phyloP scores from a whole-genome alignment of 2,888 invertebrate genomes.

The Aromia moschata region DNA sequence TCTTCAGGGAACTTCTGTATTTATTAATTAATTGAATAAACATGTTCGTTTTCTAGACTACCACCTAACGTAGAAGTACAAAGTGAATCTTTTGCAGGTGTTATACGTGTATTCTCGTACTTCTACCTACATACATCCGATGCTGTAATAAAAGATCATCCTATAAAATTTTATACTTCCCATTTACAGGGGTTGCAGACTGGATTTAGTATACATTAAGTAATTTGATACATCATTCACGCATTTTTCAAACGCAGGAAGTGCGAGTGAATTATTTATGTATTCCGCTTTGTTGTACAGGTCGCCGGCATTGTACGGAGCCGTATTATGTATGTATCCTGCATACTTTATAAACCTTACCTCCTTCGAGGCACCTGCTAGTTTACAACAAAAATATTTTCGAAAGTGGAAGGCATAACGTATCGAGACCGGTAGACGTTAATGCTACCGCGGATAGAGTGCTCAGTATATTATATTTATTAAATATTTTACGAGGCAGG shows the following conservation, averaged over 20 bases:
- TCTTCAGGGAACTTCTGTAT: too few species aligned
- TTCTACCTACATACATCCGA: too few species aligned
- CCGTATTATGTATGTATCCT: slow-evolving; percentile 28
- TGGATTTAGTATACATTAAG: slow-evolving; percentile 31
- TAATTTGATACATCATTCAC: slow-evolving; percentile 51
- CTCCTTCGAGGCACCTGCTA: slow-evolving; percentile 20
- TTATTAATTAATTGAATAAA: too few species aligned
- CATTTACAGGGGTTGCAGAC: slow-evolving; percentile 18
- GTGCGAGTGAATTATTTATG: slow-evolving; percentile 51
- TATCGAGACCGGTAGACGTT: background rate
- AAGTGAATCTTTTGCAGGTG: too few species aligned
- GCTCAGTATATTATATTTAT: background rate
- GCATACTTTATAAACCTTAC: slow-evolving; percentile 38
- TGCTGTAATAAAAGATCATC: too few species aligned
- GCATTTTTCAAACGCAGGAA: slow-evolving; percentile 52
- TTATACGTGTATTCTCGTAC: too few species aligned
- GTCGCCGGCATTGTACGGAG: slow-evolving; percentile 28
- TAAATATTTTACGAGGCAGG: background rate
- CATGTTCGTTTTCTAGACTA: too few species aligned
- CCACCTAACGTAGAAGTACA: too few species aligned
- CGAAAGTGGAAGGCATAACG: slow-evolving; percentile 6
- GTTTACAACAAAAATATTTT: slow-evolving; percentile 5
- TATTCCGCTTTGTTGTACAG: slow-evolving; percentile 39
- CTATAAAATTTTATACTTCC: too few species aligned
- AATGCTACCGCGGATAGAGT: background rate